Conservation (phyloP, 2,113 vertebrate species). For the Aldabrachelys gigantea region DNA sequence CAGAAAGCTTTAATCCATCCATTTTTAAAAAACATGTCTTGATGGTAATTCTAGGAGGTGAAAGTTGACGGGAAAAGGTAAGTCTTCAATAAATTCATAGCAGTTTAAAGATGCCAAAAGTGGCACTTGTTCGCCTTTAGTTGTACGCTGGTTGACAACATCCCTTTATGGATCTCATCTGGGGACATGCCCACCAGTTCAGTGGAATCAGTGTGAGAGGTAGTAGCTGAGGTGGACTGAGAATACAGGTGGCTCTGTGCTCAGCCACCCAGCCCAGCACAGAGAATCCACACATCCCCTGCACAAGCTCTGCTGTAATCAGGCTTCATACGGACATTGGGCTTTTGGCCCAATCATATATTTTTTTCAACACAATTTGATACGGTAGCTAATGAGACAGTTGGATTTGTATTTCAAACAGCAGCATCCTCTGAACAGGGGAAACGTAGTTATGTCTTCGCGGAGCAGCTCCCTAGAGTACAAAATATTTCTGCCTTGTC, state of each 20-base stretch:
- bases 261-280: too few relatives aligned
- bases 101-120: conserved; percentile 45
- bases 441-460: not conserved
- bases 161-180: accelerated
- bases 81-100: conserved; percentile 37
- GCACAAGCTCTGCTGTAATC: not conserved
- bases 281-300: conserved; percentile 32
- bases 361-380: not conserved
- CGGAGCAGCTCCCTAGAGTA: not conserved
- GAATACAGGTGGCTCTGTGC: not conserved
- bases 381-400: not conserved
- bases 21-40: conserved; percentile 57
- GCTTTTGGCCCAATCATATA: conserved; percentile 39
- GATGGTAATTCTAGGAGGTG: conserved; percentile 55
- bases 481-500: not conserved
- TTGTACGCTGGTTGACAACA: conserved; percentile 33
- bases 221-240: not conserved
- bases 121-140: conserved; percentile 16
- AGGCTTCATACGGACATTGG: conserved; percentile 12
- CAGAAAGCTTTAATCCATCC: not conserved
- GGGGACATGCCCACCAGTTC: not conserved
- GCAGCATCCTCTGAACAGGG: not conserved
- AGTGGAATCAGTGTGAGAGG: not conserved
- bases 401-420: conserved; percentile 11
- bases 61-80: conserved; percentile 14